Percentiles rank a stretch among this genome's conserved stretches.
phyloP scores from a whole-genome alignment of 2,113 vertebrate species.

The Tachysurus fulvidraco region DNA sequence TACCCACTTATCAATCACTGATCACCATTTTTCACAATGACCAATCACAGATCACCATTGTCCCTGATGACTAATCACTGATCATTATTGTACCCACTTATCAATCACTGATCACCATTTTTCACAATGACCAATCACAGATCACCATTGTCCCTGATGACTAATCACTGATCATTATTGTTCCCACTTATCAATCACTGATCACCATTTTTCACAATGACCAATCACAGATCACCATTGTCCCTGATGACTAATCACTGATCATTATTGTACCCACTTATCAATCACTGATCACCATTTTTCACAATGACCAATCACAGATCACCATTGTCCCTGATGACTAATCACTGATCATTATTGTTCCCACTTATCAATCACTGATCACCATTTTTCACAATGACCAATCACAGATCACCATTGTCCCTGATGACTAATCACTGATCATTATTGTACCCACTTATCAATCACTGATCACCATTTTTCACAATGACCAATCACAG shows the following conservation, averaged over 20 bases:
- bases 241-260: neutral
- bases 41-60: neutral
- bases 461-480: no score
- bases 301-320: neutral
- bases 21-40: neutral
- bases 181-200: neutral
- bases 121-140: neutral
- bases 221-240: neutral
- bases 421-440: neutral
- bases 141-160: neutral
- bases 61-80: neutral
- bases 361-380: neutral
- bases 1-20: neutral
- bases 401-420: neutral
- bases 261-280: neutral
- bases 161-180: neutral
- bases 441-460: neutral
- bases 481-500: no score
- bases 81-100: neutral
- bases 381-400: neutral
- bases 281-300: neutral
- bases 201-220: neutral
- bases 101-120: neutral
- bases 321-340: neutral
- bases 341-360: neutral